Conservation (phyloP, 2,888 invertebrate genomes). For the Calephelis perditalis region DNA sequence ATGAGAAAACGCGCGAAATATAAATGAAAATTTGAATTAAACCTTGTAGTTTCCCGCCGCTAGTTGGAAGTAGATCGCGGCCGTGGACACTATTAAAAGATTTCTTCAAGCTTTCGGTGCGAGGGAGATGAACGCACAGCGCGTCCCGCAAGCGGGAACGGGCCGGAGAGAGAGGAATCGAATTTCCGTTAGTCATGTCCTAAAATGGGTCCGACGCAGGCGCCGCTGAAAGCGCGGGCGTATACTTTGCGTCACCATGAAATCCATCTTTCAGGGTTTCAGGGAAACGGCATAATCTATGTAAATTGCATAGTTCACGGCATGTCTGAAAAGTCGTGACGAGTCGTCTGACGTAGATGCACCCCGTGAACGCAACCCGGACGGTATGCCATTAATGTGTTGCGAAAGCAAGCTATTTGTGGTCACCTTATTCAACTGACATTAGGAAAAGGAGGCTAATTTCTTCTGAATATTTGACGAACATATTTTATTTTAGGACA, state of each 20-base stretch:
- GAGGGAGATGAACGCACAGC: conserved; percentile 63
- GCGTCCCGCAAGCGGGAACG: conserved; percentile 69
- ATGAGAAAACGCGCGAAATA: conserved; percentile 41
- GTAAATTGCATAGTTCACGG: conserved; percentile 44
- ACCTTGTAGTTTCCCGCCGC: conserved; percentile 70
- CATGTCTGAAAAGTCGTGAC: conserved; percentile 43
- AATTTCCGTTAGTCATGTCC: conserved; percentile 85
- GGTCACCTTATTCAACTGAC: conserved; percentile 22
- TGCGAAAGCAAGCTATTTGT: conserved; percentile 51
- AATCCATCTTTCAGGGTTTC: conserved; percentile 72
- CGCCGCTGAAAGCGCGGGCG: conserved; percentile 78
- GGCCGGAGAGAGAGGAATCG: conserved; percentile 75
- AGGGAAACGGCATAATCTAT: conserved; percentile 43
- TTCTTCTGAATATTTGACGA: no score
- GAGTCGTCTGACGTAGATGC: conserved; percentile 68
- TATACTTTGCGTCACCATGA: conserved; percentile 72
- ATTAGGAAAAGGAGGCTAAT: background rate
- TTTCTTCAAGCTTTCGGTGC: conserved; percentile 75
- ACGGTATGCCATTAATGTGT: conserved; percentile 68
- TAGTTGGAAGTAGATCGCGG: conserved; percentile 77
- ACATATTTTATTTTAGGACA: no score
- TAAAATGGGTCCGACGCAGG: conserved; percentile 83
- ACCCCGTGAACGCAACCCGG: conserved; percentile 50
- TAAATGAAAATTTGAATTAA: conserved; percentile 47
- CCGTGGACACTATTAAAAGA: conserved; percentile 80